Evolutionary conservation across 1,140 invertebrate genomes (phyloP).

Genomic region (Lepidurus packardi): DNA sequence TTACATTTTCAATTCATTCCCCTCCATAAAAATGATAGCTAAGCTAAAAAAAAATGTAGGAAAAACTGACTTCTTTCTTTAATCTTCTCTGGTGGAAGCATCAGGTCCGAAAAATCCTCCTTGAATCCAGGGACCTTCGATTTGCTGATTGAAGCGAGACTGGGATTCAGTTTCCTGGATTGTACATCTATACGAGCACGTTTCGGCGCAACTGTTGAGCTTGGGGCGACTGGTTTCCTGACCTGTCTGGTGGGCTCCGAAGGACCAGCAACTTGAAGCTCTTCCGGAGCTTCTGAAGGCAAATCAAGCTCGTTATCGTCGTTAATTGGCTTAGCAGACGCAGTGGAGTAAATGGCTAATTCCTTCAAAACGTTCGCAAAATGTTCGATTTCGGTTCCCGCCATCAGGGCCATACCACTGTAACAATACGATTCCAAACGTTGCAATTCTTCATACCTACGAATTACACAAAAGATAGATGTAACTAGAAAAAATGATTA

Average conservation of each 20-base stretch:
- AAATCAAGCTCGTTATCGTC: not conserved
- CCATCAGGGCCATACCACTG: conserved; percentile 7
- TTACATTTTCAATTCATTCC: not conserved
- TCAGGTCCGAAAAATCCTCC: conserved; percentile 4
- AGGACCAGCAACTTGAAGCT: not conserved
- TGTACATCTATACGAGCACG: not conserved
- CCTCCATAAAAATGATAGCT: not conserved
- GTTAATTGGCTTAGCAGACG: not conserved
- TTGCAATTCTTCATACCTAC: not conserved
- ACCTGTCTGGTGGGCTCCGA: not conserved
- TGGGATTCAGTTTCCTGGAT: not conserved
- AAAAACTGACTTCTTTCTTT: not conserved
- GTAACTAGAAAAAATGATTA: not conserved
- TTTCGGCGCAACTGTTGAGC: not conserved
- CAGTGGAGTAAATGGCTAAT: conserved; percentile 3
- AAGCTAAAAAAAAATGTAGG: not conserved
- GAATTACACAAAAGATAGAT: not conserved
- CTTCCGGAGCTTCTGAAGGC: not conserved
- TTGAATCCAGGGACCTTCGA: not conserved
- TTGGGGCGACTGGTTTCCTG: not conserved
- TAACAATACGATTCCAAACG: conserved; percentile 13
- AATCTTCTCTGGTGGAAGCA: conserved; percentile 13
- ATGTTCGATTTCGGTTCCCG: not conserved
- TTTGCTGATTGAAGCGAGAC: not conserved
- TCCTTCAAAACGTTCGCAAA: not conserved